These are phyloP conservation scores for Meandrusa payeni DNA, from an alignment of 2,888 invertebrate genomes.

Conservation along the genomic window DNA sequence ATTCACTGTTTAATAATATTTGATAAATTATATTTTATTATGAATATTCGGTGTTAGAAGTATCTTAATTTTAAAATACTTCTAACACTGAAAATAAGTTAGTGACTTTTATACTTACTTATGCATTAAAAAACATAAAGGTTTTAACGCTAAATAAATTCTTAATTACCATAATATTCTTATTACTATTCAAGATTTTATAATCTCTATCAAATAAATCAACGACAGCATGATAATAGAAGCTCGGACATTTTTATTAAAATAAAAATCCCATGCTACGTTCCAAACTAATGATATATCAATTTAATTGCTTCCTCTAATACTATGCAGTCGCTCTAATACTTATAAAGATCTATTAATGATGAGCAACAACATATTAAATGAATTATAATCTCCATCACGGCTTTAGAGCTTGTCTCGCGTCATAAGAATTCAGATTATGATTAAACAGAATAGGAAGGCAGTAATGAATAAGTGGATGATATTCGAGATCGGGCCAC, in stretches of 20 bases:
- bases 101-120: no score
- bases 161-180: background rate
- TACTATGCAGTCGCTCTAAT: background rate
- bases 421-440: slow-evolving; percentile 56
- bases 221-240: background rate
- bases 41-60: no score
- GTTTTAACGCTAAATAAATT: no score
- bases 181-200: slow-evolving; percentile 10
- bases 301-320: slow-evolving; percentile 3
- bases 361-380: slow-evolving; percentile 36
- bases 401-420: slow-evolving; percentile 36
- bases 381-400: slow-evolving; percentile 41
- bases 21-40: no score
- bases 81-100: no score
- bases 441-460: slow-evolving; percentile 73
- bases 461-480: slow-evolving; percentile 76
- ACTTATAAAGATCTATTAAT: background rate
- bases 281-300: background rate
- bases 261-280: background rate
- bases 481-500: slow-evolving; percentile 73
- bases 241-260: slow-evolving; percentile 9
- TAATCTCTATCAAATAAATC: background rate
- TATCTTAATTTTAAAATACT: no score
- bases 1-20: no score
- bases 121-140: no score